Base-by-base conservation (phyloP, 1,140 invertebrate species). In the Brachionus angularis region DNA sequence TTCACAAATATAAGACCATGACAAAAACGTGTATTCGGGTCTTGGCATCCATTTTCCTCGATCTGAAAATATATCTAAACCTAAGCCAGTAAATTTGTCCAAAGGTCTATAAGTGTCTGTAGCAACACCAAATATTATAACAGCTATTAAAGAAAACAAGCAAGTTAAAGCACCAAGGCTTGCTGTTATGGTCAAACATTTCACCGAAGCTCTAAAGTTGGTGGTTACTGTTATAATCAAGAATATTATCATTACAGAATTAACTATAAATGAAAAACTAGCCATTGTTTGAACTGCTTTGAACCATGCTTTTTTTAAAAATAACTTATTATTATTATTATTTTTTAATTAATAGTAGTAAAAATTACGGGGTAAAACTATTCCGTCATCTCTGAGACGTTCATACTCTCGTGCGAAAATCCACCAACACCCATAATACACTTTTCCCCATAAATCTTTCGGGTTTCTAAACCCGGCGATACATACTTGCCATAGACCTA, bases 361-460 rank as follows among this genome's bases (percentile, higher is more conserved):
- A 39, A n/a, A 23, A 58, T 58, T 58, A 58, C 62, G 42, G 4
- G 70, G 70, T 14, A 42, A n/a, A 7, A 71, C n/a, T 25, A 71
- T 71, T 16, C 27, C 39, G 31, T 71, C 52, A 39, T 71, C 21
- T 29, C 70, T 27, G 1, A 71, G 33, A 12, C 46, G 34, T 8
- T 71, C 49, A 47, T 70, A 73, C 52, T 75, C 74, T 21, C 64
- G 71, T 8, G 74, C 74, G 21, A 75, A 61, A 31, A 75, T 73
- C 74, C 74, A 75, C 74, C 74, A 75, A 64, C 74, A 75, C 1
- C 74, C 74, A 29, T 74, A 62, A 47, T 74, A 73, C 7, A 73
- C 62, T 61, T 75, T 75, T 39, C 67, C 58, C 39, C 31, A 36
- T 2, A 71, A 55, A 67, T 75, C 71, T 27, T 61, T 61, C 5